Evolutionary conservation across 2,797 vertebrate genomes (phyloP), one percentile per base, ranked within the genome.

Genomic region (Sebastolobus alascanus): DNA sequence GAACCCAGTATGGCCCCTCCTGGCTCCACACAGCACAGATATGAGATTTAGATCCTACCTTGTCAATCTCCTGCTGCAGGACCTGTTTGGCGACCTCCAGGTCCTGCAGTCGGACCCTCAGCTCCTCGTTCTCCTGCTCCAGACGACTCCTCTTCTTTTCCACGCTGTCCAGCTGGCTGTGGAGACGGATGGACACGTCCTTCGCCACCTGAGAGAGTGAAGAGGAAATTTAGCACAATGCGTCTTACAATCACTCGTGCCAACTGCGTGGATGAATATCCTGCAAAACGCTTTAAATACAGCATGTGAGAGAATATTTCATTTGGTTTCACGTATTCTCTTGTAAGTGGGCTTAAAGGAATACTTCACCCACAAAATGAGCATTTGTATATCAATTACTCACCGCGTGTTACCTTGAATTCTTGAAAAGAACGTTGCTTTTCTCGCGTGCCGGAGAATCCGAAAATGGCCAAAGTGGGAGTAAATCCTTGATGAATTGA

Each of bases 11-110:
- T 6, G n/a, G 40, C 43, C n/a, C 10, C 54, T 58, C 20, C 58
- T n/a, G 8, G n/a, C 29, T 55, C n/a, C 54, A 16, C 8, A 29
- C 31, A 11, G n/a, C 59, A 50, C 13, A 5, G 33, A 9, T 5
- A 9, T 14, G 14, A 56, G 16, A 29, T 13, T 56, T 4, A 6
- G 13, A 14, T 93, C 97, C 91, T 69, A 96, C 96, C 92, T 98
- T 98, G 89, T 99, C 98, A 89, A 99, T 95, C 95, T 99, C 98
- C 0, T 97, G 96, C 93, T 99, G 98, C 61, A 99, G 95, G 87
- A 99, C 98, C 94, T 99, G 98, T 84, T 98, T 99, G 88, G 98
- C 96, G 60, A 99, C 95, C 90, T 99, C 98, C 0, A 97, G 96
- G 91, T 99, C 98, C 0, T 99, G 97, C 46, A 99, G 95, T 22